Conservation (phyloP, 2,888 invertebrate genomes). For the Dinocampus coccinellae region DNA sequence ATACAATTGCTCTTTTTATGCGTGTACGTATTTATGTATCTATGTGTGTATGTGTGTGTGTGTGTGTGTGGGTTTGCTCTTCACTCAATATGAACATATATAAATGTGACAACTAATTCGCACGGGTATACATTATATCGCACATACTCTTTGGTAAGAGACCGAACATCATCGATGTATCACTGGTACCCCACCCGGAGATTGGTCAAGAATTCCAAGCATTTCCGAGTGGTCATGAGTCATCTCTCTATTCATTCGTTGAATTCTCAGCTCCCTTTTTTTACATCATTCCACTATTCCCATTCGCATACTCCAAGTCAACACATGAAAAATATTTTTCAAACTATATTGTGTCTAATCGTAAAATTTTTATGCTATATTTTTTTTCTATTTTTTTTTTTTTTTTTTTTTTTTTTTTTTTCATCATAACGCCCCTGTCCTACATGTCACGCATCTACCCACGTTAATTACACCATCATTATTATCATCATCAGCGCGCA, state of each 20-base stretch:
- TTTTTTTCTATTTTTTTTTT: no score
- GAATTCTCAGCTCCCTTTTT: constrained; percentile 13
- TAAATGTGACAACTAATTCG: not conserved
- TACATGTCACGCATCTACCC: constrained; percentile 57
- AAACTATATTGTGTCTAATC: constrained; percentile 38
- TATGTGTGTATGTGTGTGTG: not conserved
- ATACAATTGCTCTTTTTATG: not conserved
- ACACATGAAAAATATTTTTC: not conserved
- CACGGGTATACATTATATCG: not conserved
- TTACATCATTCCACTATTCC: not conserved
- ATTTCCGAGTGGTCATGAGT: constrained; percentile 36
- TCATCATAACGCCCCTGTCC: constrained; percentile 46
- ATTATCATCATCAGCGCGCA: constrained; percentile 29
- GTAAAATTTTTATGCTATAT: not conserved
- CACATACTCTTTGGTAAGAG: constrained; percentile 9
- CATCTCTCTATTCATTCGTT: constrained; percentile 27
- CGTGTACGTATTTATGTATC: not conserved
- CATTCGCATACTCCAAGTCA: not conserved
- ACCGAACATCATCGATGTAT: constrained; percentile 38
- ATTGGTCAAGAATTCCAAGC: constrained; percentile 34
- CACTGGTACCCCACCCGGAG: constrained; percentile 38
- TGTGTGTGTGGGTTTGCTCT: not conserved
- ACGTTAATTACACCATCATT: constrained; percentile 59
- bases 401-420: constrained; percentile 5
- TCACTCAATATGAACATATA: not conserved